These are phyloP conservation scores for Saxidomus purpurata DNA, from an alignment of 1,140 invertebrate genomes.

Conservation along the genomic window DNA sequence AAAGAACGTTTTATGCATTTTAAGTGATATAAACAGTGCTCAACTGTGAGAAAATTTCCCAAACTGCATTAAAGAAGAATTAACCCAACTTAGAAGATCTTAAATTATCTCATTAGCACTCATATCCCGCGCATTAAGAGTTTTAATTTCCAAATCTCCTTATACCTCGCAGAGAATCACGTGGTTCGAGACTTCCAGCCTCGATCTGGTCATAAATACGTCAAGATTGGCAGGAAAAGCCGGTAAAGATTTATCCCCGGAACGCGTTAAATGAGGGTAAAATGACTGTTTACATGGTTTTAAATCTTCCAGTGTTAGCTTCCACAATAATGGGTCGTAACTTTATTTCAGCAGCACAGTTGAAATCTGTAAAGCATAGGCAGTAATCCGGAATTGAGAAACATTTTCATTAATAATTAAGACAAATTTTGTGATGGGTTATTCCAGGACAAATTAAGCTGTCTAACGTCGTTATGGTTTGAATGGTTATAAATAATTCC, in stretches of 20 bases:
- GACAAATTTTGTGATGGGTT: slow-evolving; percentile 75
- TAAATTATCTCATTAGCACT: slow-evolving; percentile 66
- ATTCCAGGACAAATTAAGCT: slow-evolving; percentile 79
- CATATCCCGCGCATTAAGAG: slow-evolving; percentile 66
- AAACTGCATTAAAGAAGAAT: slow-evolving; percentile 66
- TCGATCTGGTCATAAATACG: slow-evolving; percentile 62
- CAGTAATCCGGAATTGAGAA: slow-evolving; percentile 42
- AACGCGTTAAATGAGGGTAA: slow-evolving; percentile 43
- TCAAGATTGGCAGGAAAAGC: slow-evolving; percentile 57
- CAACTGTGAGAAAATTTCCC: slow-evolving; percentile 61
- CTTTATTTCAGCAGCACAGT: slow-evolving; percentile 48
- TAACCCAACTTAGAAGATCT: slow-evolving; percentile 67
- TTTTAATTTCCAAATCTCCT: slow-evolving; percentile 68
- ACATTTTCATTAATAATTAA: slow-evolving; percentile 77
- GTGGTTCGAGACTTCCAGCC: slow-evolving; percentile 62
- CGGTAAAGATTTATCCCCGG: slow-evolving; percentile 45
- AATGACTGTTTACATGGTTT: slow-evolving; percentile 65
- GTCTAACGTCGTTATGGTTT: slow-evolving; percentile 74
- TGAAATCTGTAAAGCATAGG: slow-evolving; percentile 56
- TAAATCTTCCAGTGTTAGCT: slow-evolving; percentile 65
- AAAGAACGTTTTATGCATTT: slow-evolving; percentile 54
- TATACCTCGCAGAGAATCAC: slow-evolving; percentile 55
- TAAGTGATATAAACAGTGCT: slow-evolving; percentile 56
- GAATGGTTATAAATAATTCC: slow-evolving; percentile 79
- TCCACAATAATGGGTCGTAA: slow-evolving; percentile 57